Evolutionary conservation across 2,113 vertebrate genomes (phyloP), one percentile per base, ranked within the genome.

Genomic region (Gallinago undulata): DNA sequence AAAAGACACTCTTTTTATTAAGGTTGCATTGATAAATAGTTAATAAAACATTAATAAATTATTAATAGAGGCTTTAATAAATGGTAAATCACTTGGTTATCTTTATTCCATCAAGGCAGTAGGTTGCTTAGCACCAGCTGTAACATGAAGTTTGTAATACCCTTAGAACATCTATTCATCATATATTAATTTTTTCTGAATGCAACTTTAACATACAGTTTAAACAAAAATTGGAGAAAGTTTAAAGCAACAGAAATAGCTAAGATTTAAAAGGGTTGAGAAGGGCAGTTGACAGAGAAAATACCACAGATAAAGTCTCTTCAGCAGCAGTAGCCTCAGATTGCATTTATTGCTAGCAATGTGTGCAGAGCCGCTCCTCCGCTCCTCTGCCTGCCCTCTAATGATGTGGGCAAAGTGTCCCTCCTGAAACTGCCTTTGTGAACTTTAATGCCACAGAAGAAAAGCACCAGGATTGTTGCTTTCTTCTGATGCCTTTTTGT

Each of bases 41-140:
- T 97, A 84, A 96, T 94, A 94, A 94, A 94, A 91, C 84, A 81
- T 90, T 82, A 94, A 92, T 95, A 92, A 95, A 93, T 87, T 93
- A 96, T 96, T 91, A 94, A 73, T 67, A 62, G 51, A 78, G 45
- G 50, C 74, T 92, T 87, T 94, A 96, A 95, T 94, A 95, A 97
- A 94, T 91, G 91, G 87, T 92, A 87, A 87, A 89, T 91, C 67
- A 76, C 63, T 94, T 94, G 89, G 74, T 69, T 78, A 47, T 91
- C 84, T 89, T 92, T 91, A 92, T 89, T 90, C 84, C 45, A 33
- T 92, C 73, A 79, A 79, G 89, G 57, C 90, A 73, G 43, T 70
- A 87, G n/a, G 84, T 91, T 96, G 86, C 69, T 87, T 89, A 73
- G 86, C 62, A 62, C 77, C 48, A 94, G 73, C 87, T 72, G 48